A percentile compares a stretch with the other conserved stretches of the same genome.
Evolutionary conservation across 2,797 vertebrate species (phyloP).

Genomic region (Hephaestus fuliginosus): DNA sequence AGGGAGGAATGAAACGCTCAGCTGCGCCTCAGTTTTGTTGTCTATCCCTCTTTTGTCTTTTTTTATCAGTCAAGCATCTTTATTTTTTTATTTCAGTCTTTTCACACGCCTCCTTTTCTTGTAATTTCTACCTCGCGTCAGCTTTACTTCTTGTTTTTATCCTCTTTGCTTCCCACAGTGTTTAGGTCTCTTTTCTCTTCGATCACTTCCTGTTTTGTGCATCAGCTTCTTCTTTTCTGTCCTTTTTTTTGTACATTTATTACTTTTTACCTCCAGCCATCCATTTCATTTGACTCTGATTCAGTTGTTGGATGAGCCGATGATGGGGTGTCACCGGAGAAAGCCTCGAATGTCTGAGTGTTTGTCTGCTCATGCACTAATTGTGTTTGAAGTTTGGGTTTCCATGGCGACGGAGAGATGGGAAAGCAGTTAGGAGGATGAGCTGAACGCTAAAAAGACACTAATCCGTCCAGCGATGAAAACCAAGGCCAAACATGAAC

Average conservation of each 20-base stretch:
- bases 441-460: background rate
- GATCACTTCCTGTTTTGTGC: constrained; percentile 9
- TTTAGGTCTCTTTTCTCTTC: background rate
- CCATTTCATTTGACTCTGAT: too few species aligned
- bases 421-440: background rate
- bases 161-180: too few species aligned
- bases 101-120: background rate
- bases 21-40: background rate
- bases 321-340: background rate
- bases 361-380: background rate
- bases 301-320: too few species aligned
- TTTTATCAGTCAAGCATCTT: background rate
- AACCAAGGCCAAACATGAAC: background rate
- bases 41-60: background rate
- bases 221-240: background rate
- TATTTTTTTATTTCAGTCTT: background rate
- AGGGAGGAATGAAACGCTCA: background rate
- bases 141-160: background rate
- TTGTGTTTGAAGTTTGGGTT: constrained; percentile 18
- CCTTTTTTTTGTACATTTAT: too few species aligned
- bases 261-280: too few species aligned
- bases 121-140: background rate
- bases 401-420: constrained; percentile 26
- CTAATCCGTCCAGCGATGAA: background rate
- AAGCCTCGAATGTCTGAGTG: background rate